Conservation (phyloP, 2,888 invertebrate species). For the Epinotia bilunana region DNA sequence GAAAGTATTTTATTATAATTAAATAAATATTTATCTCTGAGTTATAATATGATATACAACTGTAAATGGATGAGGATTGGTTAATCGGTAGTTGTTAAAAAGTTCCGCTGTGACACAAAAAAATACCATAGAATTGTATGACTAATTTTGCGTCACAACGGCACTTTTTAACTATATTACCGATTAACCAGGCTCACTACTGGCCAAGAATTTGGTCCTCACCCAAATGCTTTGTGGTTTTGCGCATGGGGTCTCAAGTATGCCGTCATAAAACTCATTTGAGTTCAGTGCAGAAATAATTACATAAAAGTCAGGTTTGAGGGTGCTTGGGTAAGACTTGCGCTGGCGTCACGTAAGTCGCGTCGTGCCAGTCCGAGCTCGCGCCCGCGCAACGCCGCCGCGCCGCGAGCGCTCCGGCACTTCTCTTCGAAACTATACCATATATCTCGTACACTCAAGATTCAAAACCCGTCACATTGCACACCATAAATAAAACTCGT, state of each 20-base stretch:
- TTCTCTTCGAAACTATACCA: background rate
- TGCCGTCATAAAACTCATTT: conserved; percentile 58
- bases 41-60: background rate
- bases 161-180: too few species aligned
- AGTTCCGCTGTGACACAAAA: too few species aligned
- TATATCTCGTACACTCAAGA: background rate
- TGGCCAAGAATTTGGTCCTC: too few species aligned
- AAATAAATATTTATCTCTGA: background rate
- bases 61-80: too few species aligned
- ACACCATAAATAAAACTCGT: background rate
- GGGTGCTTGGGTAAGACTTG: conserved; percentile 64
- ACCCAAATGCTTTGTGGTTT: background rate
- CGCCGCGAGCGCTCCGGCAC: conserved; percentile 38
- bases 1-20: background rate
- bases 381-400: conserved; percentile 52
- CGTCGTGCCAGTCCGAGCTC: conserved; percentile 47
- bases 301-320: conserved; percentile 70
- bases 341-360: conserved; percentile 42
- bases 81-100: too few species aligned
- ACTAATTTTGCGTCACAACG: too few species aligned
- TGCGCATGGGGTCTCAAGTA: conserved; percentile 42
- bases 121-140: too few species aligned
- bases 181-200: too few species aligned
- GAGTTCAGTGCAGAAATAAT: conserved; percentile 62
- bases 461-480: background rate